Evolutionary conservation across 1,140 invertebrate genomes (phyloP), one percentile per base, ranked within the genome.

Genomic region (Euura saliciscinereae): DNA sequence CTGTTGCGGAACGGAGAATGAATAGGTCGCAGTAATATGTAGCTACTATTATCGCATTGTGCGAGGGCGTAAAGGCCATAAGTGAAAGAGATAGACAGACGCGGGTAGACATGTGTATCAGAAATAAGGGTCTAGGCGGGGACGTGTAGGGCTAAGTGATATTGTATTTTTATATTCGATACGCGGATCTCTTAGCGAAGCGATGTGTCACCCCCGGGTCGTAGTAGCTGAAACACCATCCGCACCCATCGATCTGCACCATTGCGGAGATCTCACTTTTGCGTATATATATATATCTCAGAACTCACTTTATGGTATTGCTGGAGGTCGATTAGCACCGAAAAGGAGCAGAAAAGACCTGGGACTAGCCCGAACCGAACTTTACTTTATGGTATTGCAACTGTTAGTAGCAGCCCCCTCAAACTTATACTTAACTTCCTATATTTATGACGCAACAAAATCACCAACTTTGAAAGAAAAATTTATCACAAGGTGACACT

Each of bases 101-200:
- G 6, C 51, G 51, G 51, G 13, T 59, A n/a, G 13, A 59, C 51
- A 59, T 59, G 51, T 59, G 51, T 59, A 59, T 6, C 8, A 28
- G 28, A 28, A 28, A 28, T 28, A 28, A 28, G 51, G 51, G 51
- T 59, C 13, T 8, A n/a, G 51, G 28, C 28, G 28, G 28, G 28
- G 28, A 28, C 28, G 28, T 28, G 28, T 28, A 28, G 28, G 28
- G 51, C 51, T 59, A 69, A 69, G 68, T 46, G 68, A 69, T 46
- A 46, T 13, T 69, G 45, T 69, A 69, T 69, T 69, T 69, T 69
- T 45, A 69, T 69, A 69, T 69, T 69, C 68, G 68, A 69, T 28
- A 28, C 45, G 43, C 68, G 43, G 43, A 46, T 69, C 43, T 13
- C 28, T 28, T 28, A 28, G 7, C 11, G 42, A 44, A 45, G 44